Evolutionary conservation across 2,797 vertebrate species (phyloP), one percentile per base, ranked within the genome.

Genomic region (Valencia hispanica): DNA sequence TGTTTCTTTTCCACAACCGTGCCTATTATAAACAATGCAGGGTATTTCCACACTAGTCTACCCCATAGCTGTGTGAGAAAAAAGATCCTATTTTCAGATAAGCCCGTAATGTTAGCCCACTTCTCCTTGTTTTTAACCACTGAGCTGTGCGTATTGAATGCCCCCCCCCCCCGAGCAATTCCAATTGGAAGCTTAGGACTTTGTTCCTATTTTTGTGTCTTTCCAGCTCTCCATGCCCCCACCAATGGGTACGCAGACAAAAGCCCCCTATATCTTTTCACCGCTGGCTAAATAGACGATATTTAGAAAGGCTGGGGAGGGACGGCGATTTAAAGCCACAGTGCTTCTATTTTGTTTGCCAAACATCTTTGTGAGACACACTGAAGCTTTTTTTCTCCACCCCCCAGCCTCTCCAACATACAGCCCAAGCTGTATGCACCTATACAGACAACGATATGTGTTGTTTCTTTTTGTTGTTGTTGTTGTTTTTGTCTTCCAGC

Each of bases 131-230:
- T 94, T 96, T 93, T 93, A 91, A 90, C 88, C 91, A 89, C 90
- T 90, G 94, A 90, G 86, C 91, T 88, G 89, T 89, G 90, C 93
- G 91, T 95, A 95, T 93, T 93, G 90, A 95, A 94, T 93, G 79
- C 95, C 95, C 92, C 48, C 71, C 95, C 95, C 92, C 48, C 71
- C 90, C 87, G 84, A 94, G 95, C 95, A 92, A 94, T 94, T 91
- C 90, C 93, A 92, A 95, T 92, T 93, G 94, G 92, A 94, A 94
- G 94, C 94, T 93, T 94, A 90, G 91, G 93, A 97, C 96, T 97
- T 97, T 97, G 96, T 98, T 97, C 96, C 95, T 94, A 89, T 97
- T 96, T 96, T 95, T 96, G 95, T 93, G 94, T 95, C 92, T 95
- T 94, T 96, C 94, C 94, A 92, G 93, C 94, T 95, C 95, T 96